A percentile compares a stretch with the other conserved stretches of the same genome.
These are phyloP conservation scores for Serranus cabrilla DNA, from an alignment of 2,797 vertebrate genomes.

Conservation along the genomic window DNA sequence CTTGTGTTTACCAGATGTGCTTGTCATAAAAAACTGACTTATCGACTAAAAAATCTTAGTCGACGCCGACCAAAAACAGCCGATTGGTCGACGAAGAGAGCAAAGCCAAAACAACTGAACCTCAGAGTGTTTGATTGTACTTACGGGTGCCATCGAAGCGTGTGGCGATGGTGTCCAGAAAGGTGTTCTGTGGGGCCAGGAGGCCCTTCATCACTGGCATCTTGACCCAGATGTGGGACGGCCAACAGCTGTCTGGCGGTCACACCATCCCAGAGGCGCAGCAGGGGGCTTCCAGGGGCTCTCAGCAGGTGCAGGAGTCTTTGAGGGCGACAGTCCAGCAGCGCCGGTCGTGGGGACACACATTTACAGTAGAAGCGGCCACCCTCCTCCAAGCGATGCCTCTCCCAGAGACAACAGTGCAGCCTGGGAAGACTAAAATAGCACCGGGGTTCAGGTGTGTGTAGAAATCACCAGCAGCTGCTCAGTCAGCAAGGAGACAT, in stretches of 20 bases:
- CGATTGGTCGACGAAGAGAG: too few relatives aligned
- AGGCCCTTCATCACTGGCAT: constrained; percentile 91
- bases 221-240: constrained; percentile 75
- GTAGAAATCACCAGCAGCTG: constrained; percentile 45
- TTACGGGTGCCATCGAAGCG: constrained; percentile 89
- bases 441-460: constrained; percentile 37
- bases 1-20: too few relatives aligned
- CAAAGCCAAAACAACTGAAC: not conserved
- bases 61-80: too few relatives aligned
- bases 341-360: constrained; percentile 45
- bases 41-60: too few relatives aligned
- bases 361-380: constrained; percentile 68
- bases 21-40: too few relatives aligned
- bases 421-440: constrained; percentile 41
- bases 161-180: constrained; percentile 88
- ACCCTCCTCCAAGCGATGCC: constrained; percentile 41
- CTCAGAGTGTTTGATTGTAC: constrained; percentile 54
- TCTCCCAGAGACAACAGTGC: constrained; percentile 47
- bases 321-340: constrained; percentile 51
- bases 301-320: constrained; percentile 50
- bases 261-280: constrained; percentile 79
- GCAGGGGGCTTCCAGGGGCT: constrained; percentile 54
- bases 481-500: constrained; percentile 44
- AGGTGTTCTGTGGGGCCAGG: constrained; percentile 89
- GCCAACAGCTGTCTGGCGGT: constrained; percentile 69